Conservation (phyloP, 2,888 invertebrate genomes). For the Entomobrya multifasciata region DNA sequence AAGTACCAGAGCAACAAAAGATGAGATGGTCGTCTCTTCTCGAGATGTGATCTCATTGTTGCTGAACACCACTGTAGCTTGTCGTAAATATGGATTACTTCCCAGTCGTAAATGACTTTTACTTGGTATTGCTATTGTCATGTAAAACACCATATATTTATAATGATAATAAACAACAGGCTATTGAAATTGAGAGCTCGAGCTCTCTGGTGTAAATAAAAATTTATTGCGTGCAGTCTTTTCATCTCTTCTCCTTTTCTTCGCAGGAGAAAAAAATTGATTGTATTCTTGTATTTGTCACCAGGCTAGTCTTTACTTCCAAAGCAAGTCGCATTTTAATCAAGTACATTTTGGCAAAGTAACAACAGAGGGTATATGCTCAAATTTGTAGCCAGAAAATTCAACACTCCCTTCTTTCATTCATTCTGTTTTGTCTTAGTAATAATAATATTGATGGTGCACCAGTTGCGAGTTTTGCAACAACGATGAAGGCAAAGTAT, state of each 20-base stretch:
- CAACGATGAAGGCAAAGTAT: no score
- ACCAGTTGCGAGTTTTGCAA: no score
- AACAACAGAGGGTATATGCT: background rate
- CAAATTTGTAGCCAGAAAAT: background rate
- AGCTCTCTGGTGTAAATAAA: slow-evolving; percentile 12
- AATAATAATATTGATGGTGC: no score
- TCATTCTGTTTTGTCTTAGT: background rate
- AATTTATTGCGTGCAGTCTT: background rate
- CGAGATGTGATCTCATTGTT: background rate
- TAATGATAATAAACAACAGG: slow-evolving; percentile 22
- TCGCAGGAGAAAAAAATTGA: no score
- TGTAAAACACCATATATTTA: background rate
- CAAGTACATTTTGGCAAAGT: background rate
- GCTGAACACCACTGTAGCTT: no score
- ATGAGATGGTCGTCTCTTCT: no score
- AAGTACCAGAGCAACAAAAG: background rate
- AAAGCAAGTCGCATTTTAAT: background rate
- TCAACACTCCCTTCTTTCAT: background rate
- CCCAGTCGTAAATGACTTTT: background rate
- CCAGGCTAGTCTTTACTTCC: no score
- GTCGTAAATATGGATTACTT: slow-evolving; percentile 28
- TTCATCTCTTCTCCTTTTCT: background rate
- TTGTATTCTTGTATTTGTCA: no score
- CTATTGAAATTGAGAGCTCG: slow-evolving; percentile 22
- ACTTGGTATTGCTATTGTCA: no score